These are phyloP conservation scores for Pterocles burchelli DNA, from an alignment of 2,113 vertebrate species.

Conservation along the genomic window DNA sequence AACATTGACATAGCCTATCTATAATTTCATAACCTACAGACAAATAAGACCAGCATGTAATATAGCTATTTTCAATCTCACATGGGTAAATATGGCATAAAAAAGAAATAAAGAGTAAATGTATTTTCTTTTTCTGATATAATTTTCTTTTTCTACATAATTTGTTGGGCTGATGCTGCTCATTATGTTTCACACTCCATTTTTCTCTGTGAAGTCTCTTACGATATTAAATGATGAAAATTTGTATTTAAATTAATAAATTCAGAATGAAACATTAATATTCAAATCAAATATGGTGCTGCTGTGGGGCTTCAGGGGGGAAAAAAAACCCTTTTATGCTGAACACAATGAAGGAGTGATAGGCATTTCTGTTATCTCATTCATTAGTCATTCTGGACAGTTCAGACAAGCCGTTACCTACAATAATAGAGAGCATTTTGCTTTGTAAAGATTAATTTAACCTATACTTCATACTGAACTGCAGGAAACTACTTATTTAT, in stretches of 20 bases:
- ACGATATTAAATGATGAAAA: slow-evolving; percentile 7
- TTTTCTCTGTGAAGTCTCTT: background rate
- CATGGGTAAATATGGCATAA: background rate
- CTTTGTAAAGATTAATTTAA: slow-evolving; percentile 22
- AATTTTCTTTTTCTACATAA: background rate
- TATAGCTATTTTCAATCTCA: background rate
- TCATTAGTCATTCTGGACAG: slow-evolving; percentile 62
- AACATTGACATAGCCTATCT: background rate
- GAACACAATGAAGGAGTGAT: slow-evolving; percentile 52
- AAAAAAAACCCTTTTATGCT: background rate
- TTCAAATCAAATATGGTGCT: slow-evolving; percentile 51
- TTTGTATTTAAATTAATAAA: slow-evolving; percentile 17
- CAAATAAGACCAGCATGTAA: background rate
- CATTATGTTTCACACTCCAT: background rate
- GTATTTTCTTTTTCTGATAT: background rate
- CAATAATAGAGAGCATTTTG: slow-evolving; percentile 29
- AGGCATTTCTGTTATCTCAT: slow-evolving; percentile 55
- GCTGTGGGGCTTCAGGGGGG: background rate
- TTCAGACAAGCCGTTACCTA: slow-evolving; percentile 31
- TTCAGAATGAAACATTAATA: slow-evolving; percentile 25
- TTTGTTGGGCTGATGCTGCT: slow-evolving; percentile 25
- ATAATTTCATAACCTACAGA: background rate
- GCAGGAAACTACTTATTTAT: background rate
- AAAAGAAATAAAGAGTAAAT: background rate
- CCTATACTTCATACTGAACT: background rate